Evolutionary conservation across 2,113 vertebrate species (phyloP).

Genomic region (Phalacrocorax carbo): DNA sequence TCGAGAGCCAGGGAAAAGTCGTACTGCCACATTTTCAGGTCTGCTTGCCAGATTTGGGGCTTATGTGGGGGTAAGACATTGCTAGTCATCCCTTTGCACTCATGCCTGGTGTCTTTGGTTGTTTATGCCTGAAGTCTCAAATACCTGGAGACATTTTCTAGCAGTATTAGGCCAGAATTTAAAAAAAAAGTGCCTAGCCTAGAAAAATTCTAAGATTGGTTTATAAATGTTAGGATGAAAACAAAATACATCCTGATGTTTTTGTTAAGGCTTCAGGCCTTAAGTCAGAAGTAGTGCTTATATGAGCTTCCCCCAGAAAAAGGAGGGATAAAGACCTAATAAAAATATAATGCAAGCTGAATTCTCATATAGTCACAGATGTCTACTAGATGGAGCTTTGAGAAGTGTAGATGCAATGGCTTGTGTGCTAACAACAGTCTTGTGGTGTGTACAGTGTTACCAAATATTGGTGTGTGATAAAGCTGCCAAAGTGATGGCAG

Average conservation of each 20-base stretch:
- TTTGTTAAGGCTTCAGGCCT: not conserved
- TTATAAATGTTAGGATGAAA: not conserved
- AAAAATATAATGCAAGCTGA: not conserved
- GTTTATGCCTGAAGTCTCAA: not conserved
- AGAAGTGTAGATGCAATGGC: not conserved
- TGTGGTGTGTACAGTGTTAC: not conserved
- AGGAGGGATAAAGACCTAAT: not conserved
- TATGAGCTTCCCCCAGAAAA: not conserved
- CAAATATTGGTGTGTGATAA: not conserved
- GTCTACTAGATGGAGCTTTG: not conserved
- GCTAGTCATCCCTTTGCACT: not conserved
- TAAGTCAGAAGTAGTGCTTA: not conserved
- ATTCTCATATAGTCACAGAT: not conserved
- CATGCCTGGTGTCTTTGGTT: not conserved
- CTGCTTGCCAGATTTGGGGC: not conserved
- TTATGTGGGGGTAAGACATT: not conserved
- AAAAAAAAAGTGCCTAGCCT: not conserved
- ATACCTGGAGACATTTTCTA: not conserved
- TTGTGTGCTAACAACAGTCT: not conserved
- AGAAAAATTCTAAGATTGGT: not conserved
- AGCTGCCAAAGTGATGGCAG: not conserved
- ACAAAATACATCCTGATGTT: not conserved
- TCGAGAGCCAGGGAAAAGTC: not conserved
- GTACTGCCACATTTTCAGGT: not conserved
- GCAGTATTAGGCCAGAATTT: not conserved